A percentile compares a stretch with the other conserved stretches of the same genome.
phyloP scores from a whole-genome alignment of 2,888 invertebrate species.

The Lasioglossum villosulum region DNA sequence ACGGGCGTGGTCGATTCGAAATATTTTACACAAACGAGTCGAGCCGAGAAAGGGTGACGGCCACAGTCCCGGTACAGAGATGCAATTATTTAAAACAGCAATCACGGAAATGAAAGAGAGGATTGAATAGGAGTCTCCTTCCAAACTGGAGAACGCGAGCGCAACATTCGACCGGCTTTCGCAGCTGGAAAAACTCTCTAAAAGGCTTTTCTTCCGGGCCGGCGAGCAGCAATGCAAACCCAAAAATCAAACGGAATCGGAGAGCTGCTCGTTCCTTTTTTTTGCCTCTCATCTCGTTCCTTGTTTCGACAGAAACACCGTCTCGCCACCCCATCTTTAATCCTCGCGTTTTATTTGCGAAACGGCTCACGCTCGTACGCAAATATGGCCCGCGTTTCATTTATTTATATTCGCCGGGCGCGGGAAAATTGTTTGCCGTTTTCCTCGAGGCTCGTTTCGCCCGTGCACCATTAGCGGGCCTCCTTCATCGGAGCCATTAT shows the following conservation, averaged over 20 bases:
- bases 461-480: slow-evolving; percentile 24
- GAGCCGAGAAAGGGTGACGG: slow-evolving; percentile 17
- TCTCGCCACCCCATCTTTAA: slow-evolving; percentile 26
- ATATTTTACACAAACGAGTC: slow-evolving; percentile 59
- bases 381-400: slow-evolving; percentile 22
- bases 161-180: slow-evolving; percentile 75
- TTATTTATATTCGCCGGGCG: slow-evolving; percentile 37
- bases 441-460: slow-evolving; percentile 38
- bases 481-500: slow-evolving; percentile 45
- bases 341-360: slow-evolving; percentile 56
- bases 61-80: slow-evolving; percentile 56
- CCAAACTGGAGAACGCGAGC: slow-evolving; percentile 52
- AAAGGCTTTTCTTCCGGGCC: slow-evolving; percentile 78
- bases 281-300: not conserved
- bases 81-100: slow-evolving; percentile 83
- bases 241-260: slow-evolving; percentile 80
- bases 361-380: slow-evolving; percentile 31
- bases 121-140: slow-evolving; percentile 68
- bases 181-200: slow-evolving; percentile 82
- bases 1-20: slow-evolving; percentile 44
- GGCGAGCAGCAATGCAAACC: slow-evolving; percentile 79
- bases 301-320: not conserved
- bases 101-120: slow-evolving; percentile 82
- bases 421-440: slow-evolving; percentile 55
- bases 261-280: slow-evolving; percentile 30